Conservation (phyloP, 2,797 vertebrate species). For the Oophaga sylvatica region DNA sequence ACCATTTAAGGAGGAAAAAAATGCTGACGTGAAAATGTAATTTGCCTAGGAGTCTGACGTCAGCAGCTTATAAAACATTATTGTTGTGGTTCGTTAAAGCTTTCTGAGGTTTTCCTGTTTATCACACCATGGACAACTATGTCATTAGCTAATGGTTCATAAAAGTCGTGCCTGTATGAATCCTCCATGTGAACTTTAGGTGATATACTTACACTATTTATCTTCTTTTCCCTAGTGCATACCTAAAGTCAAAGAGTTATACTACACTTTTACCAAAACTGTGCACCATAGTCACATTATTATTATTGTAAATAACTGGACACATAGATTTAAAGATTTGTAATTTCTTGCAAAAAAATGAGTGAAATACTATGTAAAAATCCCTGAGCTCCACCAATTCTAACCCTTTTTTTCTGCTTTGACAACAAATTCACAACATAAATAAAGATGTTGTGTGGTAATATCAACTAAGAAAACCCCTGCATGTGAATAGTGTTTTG, state of each 20-base stretch:
- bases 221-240: not conserved
- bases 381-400: not conserved
- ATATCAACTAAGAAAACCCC: too few relatives aligned
- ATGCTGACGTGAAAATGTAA: not conserved
- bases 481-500: too few relatives aligned
- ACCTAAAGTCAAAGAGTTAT: not conserved
- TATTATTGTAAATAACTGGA: not conserved
- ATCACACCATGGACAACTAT: constrained; percentile 66
- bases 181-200: not conserved
- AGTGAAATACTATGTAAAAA: too few relatives aligned
- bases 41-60: constrained; percentile 62
- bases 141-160: constrained; percentile 34
- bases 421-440: too few relatives aligned
- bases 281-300: not conserved
- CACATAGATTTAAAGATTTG: not conserved
- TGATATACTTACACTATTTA: not conserved
- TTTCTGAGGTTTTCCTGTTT: constrained; percentile 80
- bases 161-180: constrained; percentile 21
- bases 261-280: not conserved
- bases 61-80: constrained; percentile 71
- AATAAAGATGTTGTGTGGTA: too few relatives aligned
- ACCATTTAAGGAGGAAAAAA: not conserved
- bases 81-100: constrained; percentile 73
- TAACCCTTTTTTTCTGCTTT: not conserved
- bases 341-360: not conserved